Base-by-base conservation (phyloP, 2,888 invertebrate genomes). In the Galeopsomyia nigrocyanea region DNA sequence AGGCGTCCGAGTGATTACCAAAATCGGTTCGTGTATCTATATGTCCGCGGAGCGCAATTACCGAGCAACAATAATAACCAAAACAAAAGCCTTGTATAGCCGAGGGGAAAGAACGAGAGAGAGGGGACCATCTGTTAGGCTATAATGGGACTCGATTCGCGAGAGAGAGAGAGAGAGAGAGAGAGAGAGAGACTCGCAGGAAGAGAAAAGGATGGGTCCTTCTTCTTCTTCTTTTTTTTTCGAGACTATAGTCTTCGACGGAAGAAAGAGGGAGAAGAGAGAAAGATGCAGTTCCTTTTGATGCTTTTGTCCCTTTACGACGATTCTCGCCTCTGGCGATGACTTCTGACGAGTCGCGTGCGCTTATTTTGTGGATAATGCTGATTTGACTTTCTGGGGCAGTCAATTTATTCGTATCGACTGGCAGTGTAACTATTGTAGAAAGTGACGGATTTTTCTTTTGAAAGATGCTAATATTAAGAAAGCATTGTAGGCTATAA, bases 81-180 rank as follows among this genome's bases (percentile, higher is more conserved):
- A 84, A 83, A 82, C 83, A 80, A 82, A 82, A 80, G 77, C 77
- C 75, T 74, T 71, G 76, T 75, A 75, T 67, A 71, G 66, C 64
- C 67, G 76, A 69, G 71, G 68, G 69, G 75, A 75, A 73, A 68
- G 78, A 73, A 76, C 75, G 78, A 74, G 75, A 76, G 75, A 76
- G 76, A 79, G 79, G 77, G 77, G 81, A 81, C 84, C 86, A 86
- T 85, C 84, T 86, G 86, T 85, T 83, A 80, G 81, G 56, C 55
- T 53, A 68, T 74, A 74, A 74, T 74, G 64, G 21, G 61, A 76
- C 76, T 64, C 75, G 75, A 73, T 77, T 78, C 77, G 39, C 57
- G 53, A 13, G 39, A 16, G 39, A 21, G 26, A 39, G 39, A 39
- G 39, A 39, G 39, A 39, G 39, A 47, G 39, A 39, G 39, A 39